These are phyloP conservation scores for Acleris literana DNA, from an alignment of 2,888 invertebrate genomes.

Conservation along the genomic window DNA sequence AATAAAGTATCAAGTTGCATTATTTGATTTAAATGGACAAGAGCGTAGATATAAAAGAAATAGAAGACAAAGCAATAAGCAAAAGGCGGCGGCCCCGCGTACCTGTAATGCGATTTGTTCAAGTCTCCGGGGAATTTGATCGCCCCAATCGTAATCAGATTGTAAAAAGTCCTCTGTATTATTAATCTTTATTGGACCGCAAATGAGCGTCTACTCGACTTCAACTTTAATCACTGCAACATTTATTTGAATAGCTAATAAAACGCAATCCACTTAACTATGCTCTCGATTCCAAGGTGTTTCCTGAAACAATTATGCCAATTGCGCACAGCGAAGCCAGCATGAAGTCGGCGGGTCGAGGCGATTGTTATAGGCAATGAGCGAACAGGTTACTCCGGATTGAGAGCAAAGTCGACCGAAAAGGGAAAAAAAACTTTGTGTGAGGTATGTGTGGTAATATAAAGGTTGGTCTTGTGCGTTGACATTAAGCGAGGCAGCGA, in stretches of 20 bases:
- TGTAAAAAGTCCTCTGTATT: constrained; percentile 42
- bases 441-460: constrained; percentile 47
- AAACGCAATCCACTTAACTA: constrained; percentile 34
- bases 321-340: constrained; percentile 41
- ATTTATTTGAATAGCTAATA: constrained; percentile 45
- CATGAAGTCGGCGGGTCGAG: constrained; percentile 41
- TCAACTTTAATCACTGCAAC: constrained; percentile 40
- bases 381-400: constrained; percentile 44
- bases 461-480: constrained; percentile 57
- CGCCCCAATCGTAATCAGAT: constrained; percentile 57
- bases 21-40: constrained; percentile 18
- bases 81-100: constrained; percentile 37
- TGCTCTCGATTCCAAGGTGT: constrained; percentile 44
- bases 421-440: constrained; percentile 46
- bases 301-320: constrained; percentile 50
- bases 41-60: constrained; percentile 42
- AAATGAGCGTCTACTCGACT: constrained; percentile 14
- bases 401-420: constrained; percentile 43
- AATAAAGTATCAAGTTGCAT: constrained; percentile 2
- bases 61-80: constrained; percentile 47
- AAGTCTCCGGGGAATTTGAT: constrained; percentile 53
- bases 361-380: constrained; percentile 39
- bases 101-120: constrained; percentile 61
- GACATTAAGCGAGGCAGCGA: constrained; percentile 67
- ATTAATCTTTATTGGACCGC: constrained; percentile 22